These are phyloP conservation scores for Cnemophilus loriae DNA, from an alignment of 2,113 vertebrate genomes.

Conservation along the genomic window DNA sequence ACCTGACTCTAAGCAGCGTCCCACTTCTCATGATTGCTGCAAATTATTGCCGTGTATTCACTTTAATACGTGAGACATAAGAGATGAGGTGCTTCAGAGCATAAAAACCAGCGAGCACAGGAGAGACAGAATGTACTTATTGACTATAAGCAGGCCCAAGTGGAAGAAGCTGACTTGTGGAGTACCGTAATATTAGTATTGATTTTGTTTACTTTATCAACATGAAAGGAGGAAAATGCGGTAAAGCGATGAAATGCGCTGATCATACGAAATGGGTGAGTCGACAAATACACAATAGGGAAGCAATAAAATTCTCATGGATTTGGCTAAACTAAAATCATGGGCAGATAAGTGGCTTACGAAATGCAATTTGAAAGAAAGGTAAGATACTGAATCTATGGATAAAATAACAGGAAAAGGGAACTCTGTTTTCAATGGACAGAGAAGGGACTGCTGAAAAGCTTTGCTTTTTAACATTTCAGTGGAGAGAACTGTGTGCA, in stretches of 20 bases:
- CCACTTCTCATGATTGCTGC: neutral
- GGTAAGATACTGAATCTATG: constrained; percentile 13
- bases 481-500: neutral
- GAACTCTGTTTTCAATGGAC: neutral
- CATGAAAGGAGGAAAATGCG: constrained; percentile 1
- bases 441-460: neutral
- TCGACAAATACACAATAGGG: neutral
- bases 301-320: constrained; percentile 28
- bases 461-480: neutral
- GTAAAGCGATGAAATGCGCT: constrained; percentile 38
- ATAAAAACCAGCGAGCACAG: neutral
- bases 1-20: neutral
- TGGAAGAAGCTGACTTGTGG: neutral
- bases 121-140: neutral
- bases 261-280: neutral
- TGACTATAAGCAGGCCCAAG: neutral
- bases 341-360: neutral
- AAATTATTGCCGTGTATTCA: neutral
- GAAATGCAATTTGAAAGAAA: neutral
- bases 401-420: constrained; percentile 9
- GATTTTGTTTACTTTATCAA: constrained; percentile 59
- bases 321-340: constrained; percentile 22
- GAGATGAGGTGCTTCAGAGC: neutral
- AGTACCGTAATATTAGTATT: constrained; percentile 11
- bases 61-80: neutral